Base-by-base conservation (phyloP, 2,888 invertebrate species). In the Anorthoa munda region DNA sequence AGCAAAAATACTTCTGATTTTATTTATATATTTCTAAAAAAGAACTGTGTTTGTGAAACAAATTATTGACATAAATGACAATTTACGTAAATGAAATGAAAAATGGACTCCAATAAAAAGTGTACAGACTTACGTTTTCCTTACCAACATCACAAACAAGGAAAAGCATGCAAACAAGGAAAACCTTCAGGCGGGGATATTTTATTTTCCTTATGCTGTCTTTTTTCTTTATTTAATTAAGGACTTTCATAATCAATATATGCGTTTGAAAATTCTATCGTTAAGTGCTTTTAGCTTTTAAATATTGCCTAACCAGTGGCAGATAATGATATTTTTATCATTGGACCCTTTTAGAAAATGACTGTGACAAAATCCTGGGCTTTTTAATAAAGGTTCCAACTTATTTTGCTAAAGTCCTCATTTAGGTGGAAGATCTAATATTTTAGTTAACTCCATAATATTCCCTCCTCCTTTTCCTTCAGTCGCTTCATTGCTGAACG, bases 151-250 rank as follows among this genome's bases (percentile, higher is more conserved):
- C 53, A 53, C 21, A 13, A 53, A 13, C n/a, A 15, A 13, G 39
- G 39, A 59, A 39, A 59, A 53, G 13, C 39, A 15, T n/a, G 39
- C 59, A 59, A 59, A 59, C n/a, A 59, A 59, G 39, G 39, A 59
- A 59, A 7, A 59, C 39, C 39, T n/a, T 39, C 13, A 7, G 39
- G 13, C n/a, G 5, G 59, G 31, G n/a, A 59, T 39, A 59, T 59
- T 59, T n/a, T 59, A 12, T n/a, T n/a, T 2, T n/a, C 12, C 12
- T 58, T 31, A 12, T 18, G 18, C 9, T 12, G 18, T 2, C n/a
- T n/a, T 11, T n/a, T 11, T 51, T 51, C n/a, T 21, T 51, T 51
- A n/a, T n/a, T 21, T 21, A 51, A 1, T 11, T 21, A 51, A 12
- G 12, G n/a, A 51, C 51, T 51, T n/a, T 21, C 4, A 21, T 9